phyloP scores from a whole-genome alignment of 2,797 vertebrate species.

The Rhinogobio ventralis region DNA sequence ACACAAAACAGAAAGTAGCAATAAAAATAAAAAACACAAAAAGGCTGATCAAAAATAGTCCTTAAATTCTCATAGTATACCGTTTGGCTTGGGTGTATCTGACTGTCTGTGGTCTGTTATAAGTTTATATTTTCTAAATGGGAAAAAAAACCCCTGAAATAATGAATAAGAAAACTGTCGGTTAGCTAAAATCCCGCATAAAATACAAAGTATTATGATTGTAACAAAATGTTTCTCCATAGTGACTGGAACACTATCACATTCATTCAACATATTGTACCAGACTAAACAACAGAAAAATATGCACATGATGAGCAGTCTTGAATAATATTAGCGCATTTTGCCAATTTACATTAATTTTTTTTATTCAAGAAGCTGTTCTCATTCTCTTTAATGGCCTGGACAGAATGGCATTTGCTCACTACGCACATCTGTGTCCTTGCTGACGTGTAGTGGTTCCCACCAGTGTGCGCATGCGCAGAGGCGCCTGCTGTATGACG shows the following conservation, averaged over 20 bases:
- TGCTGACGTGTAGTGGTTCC: slow-evolving; percentile 79
- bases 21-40: neutral
- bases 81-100: neutral
- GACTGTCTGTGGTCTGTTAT: too few species aligned
- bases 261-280: neutral
- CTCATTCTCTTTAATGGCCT: neutral
- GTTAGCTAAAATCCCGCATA: neutral
- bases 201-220: neutral
- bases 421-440: slow-evolving; percentile 43
- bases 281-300: neutral
- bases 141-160: neutral
- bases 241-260: neutral
- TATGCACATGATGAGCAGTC: too few species aligned
- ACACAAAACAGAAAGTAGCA: neutral
- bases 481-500: slow-evolving; percentile 7
- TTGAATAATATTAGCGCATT: neutral
- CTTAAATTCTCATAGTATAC: neutral
- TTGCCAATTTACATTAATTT: rapidly evolving
- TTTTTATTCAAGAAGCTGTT: neutral
- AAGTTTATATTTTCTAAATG: neutral
- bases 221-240: neutral
- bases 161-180: neutral
- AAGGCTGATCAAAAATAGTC: neutral
- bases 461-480: slow-evolving; percentile 73
- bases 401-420: neutral